Percentiles rank a stretch among this genome's conserved stretches.
These are phyloP conservation scores for Nezara viridula DNA, from an alignment of 2,888 invertebrate species.

Conservation along the genomic window DNA sequence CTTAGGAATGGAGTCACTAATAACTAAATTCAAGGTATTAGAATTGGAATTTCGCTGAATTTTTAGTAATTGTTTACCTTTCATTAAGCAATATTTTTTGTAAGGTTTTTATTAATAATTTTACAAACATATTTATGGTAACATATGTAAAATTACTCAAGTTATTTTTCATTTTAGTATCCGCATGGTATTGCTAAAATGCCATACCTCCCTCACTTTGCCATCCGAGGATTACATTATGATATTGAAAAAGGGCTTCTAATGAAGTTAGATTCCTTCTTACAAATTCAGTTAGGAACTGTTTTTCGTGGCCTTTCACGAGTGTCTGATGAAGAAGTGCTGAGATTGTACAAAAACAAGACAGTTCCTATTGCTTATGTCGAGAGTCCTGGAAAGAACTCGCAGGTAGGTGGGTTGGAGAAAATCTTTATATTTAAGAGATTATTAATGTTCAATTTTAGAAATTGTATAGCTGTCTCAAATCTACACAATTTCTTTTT, in stretches of 20 bases:
- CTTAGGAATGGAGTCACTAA: conserved; percentile 87
- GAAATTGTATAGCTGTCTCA: not conserved
- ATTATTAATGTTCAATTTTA: not conserved
- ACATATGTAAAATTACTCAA: not conserved
- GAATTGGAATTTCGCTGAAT: not conserved
- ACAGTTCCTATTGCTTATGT: conserved; percentile 90
- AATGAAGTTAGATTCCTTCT: conserved; percentile 94
- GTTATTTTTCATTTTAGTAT: conserved; percentile 64
- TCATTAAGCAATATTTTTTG: not conserved
- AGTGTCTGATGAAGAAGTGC: conserved; percentile 86
- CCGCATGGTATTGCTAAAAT: conserved; percentile 74
- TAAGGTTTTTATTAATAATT: not conserved
- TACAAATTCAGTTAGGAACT: conserved; percentile 95
- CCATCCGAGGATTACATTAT: conserved; percentile 97
- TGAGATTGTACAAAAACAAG: conserved; percentile 86
- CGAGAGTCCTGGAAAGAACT: conserved; percentile 81
- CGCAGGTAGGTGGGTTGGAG: conserved; percentile 73
- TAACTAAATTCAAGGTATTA: conserved; percentile 87
- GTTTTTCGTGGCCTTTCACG: conserved; percentile 90
- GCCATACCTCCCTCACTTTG: conserved; percentile 93
- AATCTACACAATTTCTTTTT: not conserved
- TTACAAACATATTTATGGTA: not conserved
- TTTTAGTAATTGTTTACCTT: not conserved
- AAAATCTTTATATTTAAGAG: not conserved
- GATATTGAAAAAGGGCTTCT: conserved; percentile 95